Base-by-base conservation (phyloP, 2,888 invertebrate species). In the Yponomeuta evonymella region DNA sequence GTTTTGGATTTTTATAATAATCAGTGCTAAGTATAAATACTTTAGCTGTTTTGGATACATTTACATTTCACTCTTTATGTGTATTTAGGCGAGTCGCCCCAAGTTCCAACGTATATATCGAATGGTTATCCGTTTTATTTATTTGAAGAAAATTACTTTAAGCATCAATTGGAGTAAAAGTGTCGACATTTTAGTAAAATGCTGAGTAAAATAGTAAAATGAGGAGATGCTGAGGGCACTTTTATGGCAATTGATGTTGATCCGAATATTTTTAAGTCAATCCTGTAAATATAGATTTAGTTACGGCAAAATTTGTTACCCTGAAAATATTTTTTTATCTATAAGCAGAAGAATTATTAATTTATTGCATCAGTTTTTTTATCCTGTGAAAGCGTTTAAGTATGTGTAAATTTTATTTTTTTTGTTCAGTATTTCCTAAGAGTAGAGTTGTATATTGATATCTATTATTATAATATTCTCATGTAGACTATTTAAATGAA, bases 381-480 rank as follows among this genome's bases (percentile, higher is more conserved):
- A 51, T 58, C 30, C 58, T 15, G 12, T 29, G 23, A 69, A 58
- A 80, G 81, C 84, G 86, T 88, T 87, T 82, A 83, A 81, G 81
- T 81, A 82, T 79, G 74, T 89, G 88, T 90, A 90, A 88, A 90
- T 89, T 90, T 87, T 90, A 90, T 90, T 81, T 85, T 90, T 58
- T 90, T 88, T 87, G 89, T 91, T 90, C 90, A 87, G 89, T 89
- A 91, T 89, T 90, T 84, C 83, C 79, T 90, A 90, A 89, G 89
- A 82, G 81, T 84, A 89, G 88, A 89, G 63, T 71, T 73, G 72
- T 74, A 73, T 72, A 72, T 69, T 72, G 69, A 58, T 69, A 70
- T 63, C 30, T n/a, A 63, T 63, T 15, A 67, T 67, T 65, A 71
- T 71, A 51, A 65, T 51, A 71, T 70, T 62, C 30, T 69, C 67